phyloP scores from a whole-genome alignment of 1,140 invertebrate genomes.

The Magallana gigas region DNA sequence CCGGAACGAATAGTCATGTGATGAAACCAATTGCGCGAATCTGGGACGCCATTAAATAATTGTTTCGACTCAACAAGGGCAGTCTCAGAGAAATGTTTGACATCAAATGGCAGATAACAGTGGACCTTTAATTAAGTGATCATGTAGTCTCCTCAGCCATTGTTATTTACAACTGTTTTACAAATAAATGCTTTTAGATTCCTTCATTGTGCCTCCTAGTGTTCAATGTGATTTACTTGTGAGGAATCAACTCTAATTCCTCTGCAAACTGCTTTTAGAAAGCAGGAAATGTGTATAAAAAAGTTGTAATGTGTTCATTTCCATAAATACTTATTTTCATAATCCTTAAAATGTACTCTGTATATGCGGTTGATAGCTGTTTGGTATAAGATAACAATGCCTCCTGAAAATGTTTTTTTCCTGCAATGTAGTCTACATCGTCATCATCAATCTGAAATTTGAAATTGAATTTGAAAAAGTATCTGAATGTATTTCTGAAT shows the following conservation, averaged over 20 bases:
- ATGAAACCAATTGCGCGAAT: slow-evolving; percentile 35
- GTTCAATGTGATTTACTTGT: background rate
- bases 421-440: too few species aligned
- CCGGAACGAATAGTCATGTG: slow-evolving; percentile 39
- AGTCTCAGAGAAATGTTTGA: slow-evolving; percentile 5
- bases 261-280: background rate
- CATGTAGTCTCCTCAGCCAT: slow-evolving; percentile 1
- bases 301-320: too few species aligned
- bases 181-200: slow-evolving; percentile 34
- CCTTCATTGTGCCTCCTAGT: background rate
- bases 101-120: slow-evolving; percentile 17
- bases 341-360: too few species aligned
- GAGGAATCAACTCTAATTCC: slow-evolving; percentile 3
- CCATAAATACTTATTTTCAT: too few species aligned
- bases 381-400: too few species aligned
- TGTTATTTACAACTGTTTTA: slow-evolving; percentile 20
- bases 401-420: too few species aligned
- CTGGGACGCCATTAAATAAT: slow-evolving; percentile 43
- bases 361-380: too few species aligned
- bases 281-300: background rate
- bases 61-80: slow-evolving; percentile 5
- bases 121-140: slow-evolving; percentile 31
- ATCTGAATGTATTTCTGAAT: too few species aligned
- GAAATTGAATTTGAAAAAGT: too few species aligned
- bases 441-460: too few species aligned